phyloP scores from a whole-genome alignment of 2,113 vertebrate genomes.

The Delphinapterus leucas region DNA sequence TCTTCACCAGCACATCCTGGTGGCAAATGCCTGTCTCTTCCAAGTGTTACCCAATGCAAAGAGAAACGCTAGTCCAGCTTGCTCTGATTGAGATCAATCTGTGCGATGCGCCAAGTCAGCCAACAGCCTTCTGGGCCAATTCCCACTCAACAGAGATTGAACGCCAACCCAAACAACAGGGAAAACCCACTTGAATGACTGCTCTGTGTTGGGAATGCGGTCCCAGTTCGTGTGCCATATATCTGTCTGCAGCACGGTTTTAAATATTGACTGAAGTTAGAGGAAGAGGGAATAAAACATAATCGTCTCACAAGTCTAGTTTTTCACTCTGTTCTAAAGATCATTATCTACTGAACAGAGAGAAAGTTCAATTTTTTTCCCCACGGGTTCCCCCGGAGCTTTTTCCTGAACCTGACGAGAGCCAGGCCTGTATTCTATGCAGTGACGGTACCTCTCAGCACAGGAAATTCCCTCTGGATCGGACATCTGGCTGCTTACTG shows the following conservation, averaged over 20 bases:
- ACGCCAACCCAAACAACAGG: neutral
- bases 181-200: neutral
- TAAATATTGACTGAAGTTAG: neutral
- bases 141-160: neutral
- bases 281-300: neutral
- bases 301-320: neutral
- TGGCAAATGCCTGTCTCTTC: neutral
- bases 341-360: neutral
- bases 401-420: neutral
- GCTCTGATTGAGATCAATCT: neutral
- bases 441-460: neutral
- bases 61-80: neutral
- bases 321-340: neutral
- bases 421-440: neutral
- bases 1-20: neutral
- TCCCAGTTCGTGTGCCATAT: neutral
- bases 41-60: neutral
- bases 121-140: neutral
- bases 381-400: neutral
- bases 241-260: neutral
- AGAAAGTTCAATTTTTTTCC: neutral
- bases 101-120: neutral
- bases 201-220: neutral
- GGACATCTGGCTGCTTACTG: neutral
- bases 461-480: neutral